These are phyloP conservation scores for Megaustenia siamemsis DNA, from an alignment of 2,888 invertebrate genomes.

Conservation along the genomic window DNA sequence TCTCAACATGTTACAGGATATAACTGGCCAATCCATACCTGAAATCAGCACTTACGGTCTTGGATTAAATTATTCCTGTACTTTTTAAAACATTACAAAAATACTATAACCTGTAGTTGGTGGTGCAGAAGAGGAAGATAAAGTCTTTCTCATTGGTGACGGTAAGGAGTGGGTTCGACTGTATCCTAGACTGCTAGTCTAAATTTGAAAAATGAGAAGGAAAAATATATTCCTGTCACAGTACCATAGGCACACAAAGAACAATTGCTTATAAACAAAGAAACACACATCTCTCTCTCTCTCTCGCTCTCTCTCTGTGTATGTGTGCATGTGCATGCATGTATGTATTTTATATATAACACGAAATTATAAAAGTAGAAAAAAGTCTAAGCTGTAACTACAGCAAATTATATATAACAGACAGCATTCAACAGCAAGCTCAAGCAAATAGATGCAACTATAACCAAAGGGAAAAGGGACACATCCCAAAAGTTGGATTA, in stretches of 20 bases:
- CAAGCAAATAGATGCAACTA: not conserved
- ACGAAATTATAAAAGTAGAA: not conserved
- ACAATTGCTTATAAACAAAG: not conserved
- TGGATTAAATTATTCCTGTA: no score
- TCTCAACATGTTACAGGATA: no score
- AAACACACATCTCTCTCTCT: no score
- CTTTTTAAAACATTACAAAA: not conserved
- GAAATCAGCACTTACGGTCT: no score
- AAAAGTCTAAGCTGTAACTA: not conserved
- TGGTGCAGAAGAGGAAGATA: conserved; percentile 41
- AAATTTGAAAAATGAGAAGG: no score
- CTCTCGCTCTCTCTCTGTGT: no score
- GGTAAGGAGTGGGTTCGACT: conserved; percentile 21
- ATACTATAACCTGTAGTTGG: conserved; percentile 49
- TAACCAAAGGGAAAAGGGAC: no score
- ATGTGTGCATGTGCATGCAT: not conserved
- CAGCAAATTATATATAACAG: not conserved
- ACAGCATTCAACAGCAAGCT: not conserved
- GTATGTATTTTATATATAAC: not conserved
- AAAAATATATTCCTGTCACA: no score
- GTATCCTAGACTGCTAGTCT: conserved; percentile 31
- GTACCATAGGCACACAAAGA: no score
- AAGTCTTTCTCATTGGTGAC: conserved; percentile 3
- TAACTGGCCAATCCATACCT: no score
- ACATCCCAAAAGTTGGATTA: no score